Conservation (phyloP, 2,113 vertebrate species). For the Heteronetta atricapilla region DNA sequence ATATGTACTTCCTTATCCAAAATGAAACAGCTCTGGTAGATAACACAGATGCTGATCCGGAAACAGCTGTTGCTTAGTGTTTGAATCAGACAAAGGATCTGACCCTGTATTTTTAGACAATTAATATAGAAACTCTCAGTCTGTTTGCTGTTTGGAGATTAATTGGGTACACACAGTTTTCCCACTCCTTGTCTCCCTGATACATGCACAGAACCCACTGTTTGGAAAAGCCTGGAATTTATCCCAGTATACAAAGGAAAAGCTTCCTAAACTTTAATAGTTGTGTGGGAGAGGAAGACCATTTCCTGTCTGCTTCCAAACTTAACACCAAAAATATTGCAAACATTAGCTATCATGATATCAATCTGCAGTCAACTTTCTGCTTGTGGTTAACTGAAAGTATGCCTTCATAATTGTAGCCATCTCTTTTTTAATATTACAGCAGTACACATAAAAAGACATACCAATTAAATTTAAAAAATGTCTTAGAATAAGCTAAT, state of each 20-base stretch:
- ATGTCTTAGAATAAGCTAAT: neutral
- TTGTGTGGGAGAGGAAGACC: neutral
- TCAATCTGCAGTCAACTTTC: neutral
- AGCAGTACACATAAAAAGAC: neutral
- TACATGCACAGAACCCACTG: neutral
- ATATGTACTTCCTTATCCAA: neutral
- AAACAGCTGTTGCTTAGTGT: neutral
- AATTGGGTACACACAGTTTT: neutral
- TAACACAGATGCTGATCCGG: neutral
- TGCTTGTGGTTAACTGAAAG: neutral
- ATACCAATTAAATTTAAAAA: rapidly evolving
- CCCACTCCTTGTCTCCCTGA: neutral
- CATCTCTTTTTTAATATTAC: neutral
- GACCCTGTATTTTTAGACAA: neutral
- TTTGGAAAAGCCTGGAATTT: neutral
- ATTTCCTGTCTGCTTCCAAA: neutral
- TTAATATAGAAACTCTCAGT: neutral
- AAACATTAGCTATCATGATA: neutral
- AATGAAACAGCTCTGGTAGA: neutral
- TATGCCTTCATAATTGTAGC: neutral
- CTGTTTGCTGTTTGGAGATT: neutral
- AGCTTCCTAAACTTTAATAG: neutral
- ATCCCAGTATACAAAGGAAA: neutral
- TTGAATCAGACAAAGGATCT: neutral
- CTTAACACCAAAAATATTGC: neutral